phyloP scores from a whole-genome alignment of 2,797 vertebrate genomes.

The Podarcis siculus region DNA sequence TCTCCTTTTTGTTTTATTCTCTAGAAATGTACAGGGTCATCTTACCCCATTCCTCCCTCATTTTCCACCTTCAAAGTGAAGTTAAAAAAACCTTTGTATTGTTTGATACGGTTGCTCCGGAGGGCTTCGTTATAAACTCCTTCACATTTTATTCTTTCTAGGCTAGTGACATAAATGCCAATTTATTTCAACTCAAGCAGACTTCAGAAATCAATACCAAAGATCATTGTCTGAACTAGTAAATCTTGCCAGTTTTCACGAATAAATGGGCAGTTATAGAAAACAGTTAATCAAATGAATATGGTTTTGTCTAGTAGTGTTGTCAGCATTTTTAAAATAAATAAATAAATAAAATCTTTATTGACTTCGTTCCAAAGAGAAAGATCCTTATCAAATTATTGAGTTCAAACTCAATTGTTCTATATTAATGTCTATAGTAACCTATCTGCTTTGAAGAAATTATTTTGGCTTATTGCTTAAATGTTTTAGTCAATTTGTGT shows the following conservation, averaged over 20 bases:
- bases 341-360: slow-evolving; percentile 13
- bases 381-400: slow-evolving; percentile 31
- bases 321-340: slow-evolving; percentile 35
- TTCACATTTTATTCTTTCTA: slow-evolving; percentile 46
- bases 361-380: slow-evolving; percentile 12
- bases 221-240: slow-evolving; percentile 41
- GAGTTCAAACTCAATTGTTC: not conserved
- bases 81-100: slow-evolving; percentile 31
- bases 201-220: slow-evolving; percentile 59
- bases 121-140: slow-evolving; percentile 37
- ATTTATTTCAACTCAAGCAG: slow-evolving; percentile 48
- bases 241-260: slow-evolving; percentile 33
- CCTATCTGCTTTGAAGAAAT: slow-evolving; percentile 11
- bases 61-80: slow-evolving; percentile 18
- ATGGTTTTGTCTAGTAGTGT: slow-evolving; percentile 27
- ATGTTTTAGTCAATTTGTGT: slow-evolving; percentile 31
- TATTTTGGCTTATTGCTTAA: slow-evolving; percentile 6
- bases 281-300: slow-evolving; percentile 42
- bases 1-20: not conserved
- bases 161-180: slow-evolving; percentile 54
- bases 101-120: not conserved
- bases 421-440: slow-evolving; percentile 11
- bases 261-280: slow-evolving; percentile 43
- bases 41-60: not conserved
- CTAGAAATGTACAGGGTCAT: not conserved